Evolutionary conservation across 2,888 invertebrate species (phyloP).

Genomic region (Pardosa pseudoannulata): DNA sequence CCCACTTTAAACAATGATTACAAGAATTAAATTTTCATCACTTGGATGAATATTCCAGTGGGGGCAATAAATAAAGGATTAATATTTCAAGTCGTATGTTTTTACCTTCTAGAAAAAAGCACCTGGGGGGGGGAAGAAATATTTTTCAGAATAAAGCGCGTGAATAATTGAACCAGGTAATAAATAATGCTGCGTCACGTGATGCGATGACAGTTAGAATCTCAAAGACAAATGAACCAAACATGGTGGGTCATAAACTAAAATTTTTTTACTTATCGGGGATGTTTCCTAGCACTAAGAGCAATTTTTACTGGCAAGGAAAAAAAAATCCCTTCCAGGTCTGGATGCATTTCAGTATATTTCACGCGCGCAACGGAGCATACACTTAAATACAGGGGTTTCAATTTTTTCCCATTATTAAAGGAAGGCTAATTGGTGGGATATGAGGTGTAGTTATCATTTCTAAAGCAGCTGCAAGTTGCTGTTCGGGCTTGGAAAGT

Average conservation of each 20-base stretch:
- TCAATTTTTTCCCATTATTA: slow-evolving; percentile 30
- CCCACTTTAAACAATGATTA: slow-evolving; percentile 36
- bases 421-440: slow-evolving; percentile 1
- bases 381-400: slow-evolving; percentile 29
- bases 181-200: slow-evolving; percentile 43
- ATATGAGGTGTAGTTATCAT: slow-evolving; percentile 1
- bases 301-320: not conserved
- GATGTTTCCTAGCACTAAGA: slow-evolving; percentile 28
- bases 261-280: slow-evolving; percentile 42
- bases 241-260: slow-evolving; percentile 66
- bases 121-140: slow-evolving; percentile 1
- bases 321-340: slow-evolving; percentile 26
- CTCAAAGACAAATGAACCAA: slow-evolving; percentile 67
- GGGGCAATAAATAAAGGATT: slow-evolving; percentile 65
- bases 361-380: slow-evolving; percentile 25
- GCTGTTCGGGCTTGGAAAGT: not conserved
- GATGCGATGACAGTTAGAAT: slow-evolving; percentile 63
- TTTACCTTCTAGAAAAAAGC: slow-evolving; percentile 22
- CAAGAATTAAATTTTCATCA: slow-evolving; percentile 63
- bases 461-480: not conserved
- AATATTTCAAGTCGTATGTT: slow-evolving; percentile 50
- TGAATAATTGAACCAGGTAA: slow-evolving; percentile 55
- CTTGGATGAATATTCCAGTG: slow-evolving; percentile 42
- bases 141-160: slow-evolving; percentile 47
- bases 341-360: slow-evolving; percentile 36